Percentiles rank a stretch among this genome's conserved stretches.
phyloP scores from a whole-genome alignment of 2,113 vertebrate genomes.

The Salvelinus alpinus region DNA sequence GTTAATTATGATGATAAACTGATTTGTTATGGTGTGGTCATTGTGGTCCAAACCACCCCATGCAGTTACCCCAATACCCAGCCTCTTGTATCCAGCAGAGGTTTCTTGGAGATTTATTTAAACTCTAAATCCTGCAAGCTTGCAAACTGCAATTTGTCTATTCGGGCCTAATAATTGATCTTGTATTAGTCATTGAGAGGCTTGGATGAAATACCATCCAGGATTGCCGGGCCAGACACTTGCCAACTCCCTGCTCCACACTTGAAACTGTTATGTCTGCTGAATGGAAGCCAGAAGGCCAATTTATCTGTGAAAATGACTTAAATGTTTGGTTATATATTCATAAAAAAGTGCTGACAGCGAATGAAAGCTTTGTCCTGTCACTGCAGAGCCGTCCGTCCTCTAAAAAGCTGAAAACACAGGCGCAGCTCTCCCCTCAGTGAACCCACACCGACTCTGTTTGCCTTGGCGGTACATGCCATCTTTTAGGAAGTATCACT shows the following conservation, averaged over 20 bases:
- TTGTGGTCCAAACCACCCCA: slow-evolving; percentile 15
- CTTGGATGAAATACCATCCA: slow-evolving; percentile 69
- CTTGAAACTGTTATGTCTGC: slow-evolving; percentile 43
- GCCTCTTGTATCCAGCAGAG: slow-evolving; percentile 12
- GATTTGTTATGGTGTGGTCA: slow-evolving; percentile 41
- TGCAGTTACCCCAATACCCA: slow-evolving; percentile 12
- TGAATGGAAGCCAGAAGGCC: slow-evolving; percentile 43
- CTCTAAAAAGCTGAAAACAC: slow-evolving; percentile 63
- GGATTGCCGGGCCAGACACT: slow-evolving; percentile 36
- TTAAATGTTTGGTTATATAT: slow-evolving; percentile 53
- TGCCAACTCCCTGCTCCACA: slow-evolving; percentile 36
- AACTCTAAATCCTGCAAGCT: slow-evolving; percentile 59
- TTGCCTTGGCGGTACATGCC: slow-evolving; percentile 62
- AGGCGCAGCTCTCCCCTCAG: slow-evolving; percentile 56
- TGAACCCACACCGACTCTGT: slow-evolving; percentile 57
- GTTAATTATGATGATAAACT: slow-evolving; percentile 17
- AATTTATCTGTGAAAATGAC: slow-evolving; percentile 50
- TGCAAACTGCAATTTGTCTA: slow-evolving; percentile 59
- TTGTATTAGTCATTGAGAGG: slow-evolving; percentile 58
- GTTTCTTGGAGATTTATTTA: slow-evolving; percentile 41
- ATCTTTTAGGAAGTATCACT: slow-evolving; percentile 70
- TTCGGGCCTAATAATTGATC: slow-evolving; percentile 68
- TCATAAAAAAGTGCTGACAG: slow-evolving; percentile 63
- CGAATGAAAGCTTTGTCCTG: slow-evolving; percentile 39
- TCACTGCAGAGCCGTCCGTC: slow-evolving; percentile 51